These are phyloP conservation scores for Xiphias gladius DNA, from an alignment of 2,113 vertebrate species.

Conservation along the genomic window DNA sequence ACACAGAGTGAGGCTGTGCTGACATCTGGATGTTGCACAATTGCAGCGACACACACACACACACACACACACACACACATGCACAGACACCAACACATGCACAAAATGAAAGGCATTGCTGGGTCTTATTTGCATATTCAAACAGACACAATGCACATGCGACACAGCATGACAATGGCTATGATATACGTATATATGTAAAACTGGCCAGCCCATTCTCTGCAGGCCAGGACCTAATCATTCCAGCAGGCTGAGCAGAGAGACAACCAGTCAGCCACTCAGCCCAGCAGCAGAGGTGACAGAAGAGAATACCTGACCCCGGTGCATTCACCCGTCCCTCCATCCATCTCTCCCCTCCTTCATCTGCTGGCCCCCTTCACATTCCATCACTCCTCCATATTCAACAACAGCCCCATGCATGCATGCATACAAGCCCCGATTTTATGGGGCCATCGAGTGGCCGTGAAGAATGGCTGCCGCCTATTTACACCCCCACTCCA, in stretches of 20 bases:
- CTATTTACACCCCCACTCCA: conserved; percentile 52
- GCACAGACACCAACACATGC: conserved; percentile 52
- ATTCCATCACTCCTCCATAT: conserved; percentile 77
- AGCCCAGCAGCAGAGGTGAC: conserved; percentile 71
- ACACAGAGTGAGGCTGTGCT: conserved; percentile 77
- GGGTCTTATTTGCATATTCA: conserved; percentile 70
- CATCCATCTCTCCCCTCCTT: conserved; percentile 52
- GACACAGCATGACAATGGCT: conserved; percentile 63
- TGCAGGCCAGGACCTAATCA: conserved; percentile 80
- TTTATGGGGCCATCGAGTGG: conserved; percentile 67
- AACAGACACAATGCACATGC: conserved; percentile 45
- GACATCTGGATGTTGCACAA: conserved; percentile 82
- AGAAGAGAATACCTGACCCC: conserved; percentile 78
- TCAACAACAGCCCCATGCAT: conserved; percentile 64
- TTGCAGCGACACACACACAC: conserved; percentile 23
- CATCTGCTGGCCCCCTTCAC: conserved; percentile 54
- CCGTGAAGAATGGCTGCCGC: conserved; percentile 66
- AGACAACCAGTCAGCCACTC: conserved; percentile 76
- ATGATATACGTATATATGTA: conserved; percentile 86
- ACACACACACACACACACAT: neutral
- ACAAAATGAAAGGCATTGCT: conserved; percentile 58
- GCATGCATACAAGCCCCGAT: conserved; percentile 63
- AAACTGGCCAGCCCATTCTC: conserved; percentile 72
- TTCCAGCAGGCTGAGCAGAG: conserved; percentile 72
- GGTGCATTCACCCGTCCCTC: conserved; percentile 66